Percentiles rank a stretch among this genome's conserved stretches.
Evolutionary conservation across 37 sponge, comb jelly and placozoan genomes (phyloP).

Genomic region (Aplysina aerophoba): DNA sequence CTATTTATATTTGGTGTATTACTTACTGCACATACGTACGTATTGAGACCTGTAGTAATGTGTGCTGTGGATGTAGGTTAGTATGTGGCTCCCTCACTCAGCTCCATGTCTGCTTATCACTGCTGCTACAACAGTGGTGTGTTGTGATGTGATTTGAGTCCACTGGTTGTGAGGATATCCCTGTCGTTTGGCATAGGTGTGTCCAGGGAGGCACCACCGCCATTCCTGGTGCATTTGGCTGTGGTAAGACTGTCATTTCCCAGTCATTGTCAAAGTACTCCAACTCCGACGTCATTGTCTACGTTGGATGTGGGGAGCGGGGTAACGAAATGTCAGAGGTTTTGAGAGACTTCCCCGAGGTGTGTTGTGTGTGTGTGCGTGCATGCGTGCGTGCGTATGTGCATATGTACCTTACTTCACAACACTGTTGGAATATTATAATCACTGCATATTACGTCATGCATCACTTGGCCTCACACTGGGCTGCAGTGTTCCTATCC

Average conservation of each 20-base stretch:
- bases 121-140: too few species aligned
- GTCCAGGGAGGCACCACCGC: constrained; percentile 99
- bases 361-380: constrained; percentile 42
- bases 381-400: neutral
- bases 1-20: too few species aligned
- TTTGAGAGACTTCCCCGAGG: constrained; percentile 96
- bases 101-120: neutral
- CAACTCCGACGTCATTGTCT: constrained; percentile 98
- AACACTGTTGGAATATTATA: too few species aligned
- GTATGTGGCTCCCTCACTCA: too few species aligned
- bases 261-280: constrained; percentile 98
- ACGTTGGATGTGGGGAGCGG: constrained; percentile 99
- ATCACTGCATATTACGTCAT: too few species aligned
- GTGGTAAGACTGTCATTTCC: constrained; percentile 99
- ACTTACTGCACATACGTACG: neutral
- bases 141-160: too few species aligned
- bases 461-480: too few species aligned
- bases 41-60: neutral
- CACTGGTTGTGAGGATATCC: constrained; percentile 24
- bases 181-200: constrained; percentile 66
- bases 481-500: neutral
- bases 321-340: constrained; percentile 99
- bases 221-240: constrained; percentile 99
- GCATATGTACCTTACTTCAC: too few species aligned
- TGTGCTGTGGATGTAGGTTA: neutral